Conservation (phyloP, 2,797 vertebrate species). For the Loris lydekkerianus region DNA sequence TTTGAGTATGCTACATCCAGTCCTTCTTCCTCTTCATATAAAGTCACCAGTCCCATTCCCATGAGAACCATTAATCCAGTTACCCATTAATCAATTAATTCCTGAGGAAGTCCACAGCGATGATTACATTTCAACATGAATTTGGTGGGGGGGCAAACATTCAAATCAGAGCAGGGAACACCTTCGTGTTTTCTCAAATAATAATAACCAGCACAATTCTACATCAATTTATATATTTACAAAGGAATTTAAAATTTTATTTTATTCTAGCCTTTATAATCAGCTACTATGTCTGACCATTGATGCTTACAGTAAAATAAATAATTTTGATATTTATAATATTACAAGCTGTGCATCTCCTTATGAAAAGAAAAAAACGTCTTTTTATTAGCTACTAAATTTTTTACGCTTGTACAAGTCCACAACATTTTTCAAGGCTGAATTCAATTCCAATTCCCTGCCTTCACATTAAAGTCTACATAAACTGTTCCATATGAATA, state of each 20-base stretch:
- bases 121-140: no score
- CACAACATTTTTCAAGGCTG: constrained; percentile 75
- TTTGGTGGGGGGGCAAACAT: neutral
- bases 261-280: constrained; percentile 27
- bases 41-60: neutral
- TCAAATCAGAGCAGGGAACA: neutral
- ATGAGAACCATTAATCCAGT: neutral
- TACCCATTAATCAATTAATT: neutral
- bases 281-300: constrained; percentile 36
- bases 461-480: constrained; percentile 79
- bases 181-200: constrained; percentile 29
- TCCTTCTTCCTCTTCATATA: neutral
- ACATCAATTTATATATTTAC: constrained; percentile 22
- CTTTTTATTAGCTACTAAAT: constrained; percentile 78
- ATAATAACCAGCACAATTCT: constrained; percentile 41
- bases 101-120: no score
- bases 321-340: constrained; percentile 70
- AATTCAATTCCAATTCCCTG: constrained; percentile 78
- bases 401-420: constrained; percentile 68
- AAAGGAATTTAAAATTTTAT: constrained; percentile 56
- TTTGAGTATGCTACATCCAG: neutral
- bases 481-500: constrained; percentile 77
- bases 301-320: constrained; percentile 65
- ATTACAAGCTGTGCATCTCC: constrained; percentile 66
- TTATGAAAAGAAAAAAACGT: constrained; percentile 45